Percentiles rank a stretch among this genome's conserved stretches.
Evolutionary conservation across 1,140 invertebrate species (phyloP).

Genomic region (Bactericera cockerelli): DNA sequence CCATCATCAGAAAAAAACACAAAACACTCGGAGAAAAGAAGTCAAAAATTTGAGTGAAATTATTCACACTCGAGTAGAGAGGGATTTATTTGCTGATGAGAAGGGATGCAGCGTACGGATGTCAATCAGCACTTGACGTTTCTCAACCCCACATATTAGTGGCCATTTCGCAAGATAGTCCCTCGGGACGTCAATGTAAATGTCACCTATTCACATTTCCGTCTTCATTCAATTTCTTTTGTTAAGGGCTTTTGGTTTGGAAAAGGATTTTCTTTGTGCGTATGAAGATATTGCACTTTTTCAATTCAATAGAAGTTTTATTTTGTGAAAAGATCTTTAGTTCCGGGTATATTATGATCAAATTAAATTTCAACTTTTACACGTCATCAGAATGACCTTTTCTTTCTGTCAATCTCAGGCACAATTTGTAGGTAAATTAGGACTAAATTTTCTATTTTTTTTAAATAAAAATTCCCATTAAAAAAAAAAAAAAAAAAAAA

Average conservation of each 20-base stretch:
- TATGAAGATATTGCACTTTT: neutral
- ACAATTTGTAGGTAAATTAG: too few species aligned
- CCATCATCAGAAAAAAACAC: too few species aligned
- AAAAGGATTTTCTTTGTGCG: too few species aligned
- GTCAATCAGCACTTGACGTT: conserved; percentile 8
- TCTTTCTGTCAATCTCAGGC: too few species aligned
- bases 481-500: too few species aligned
- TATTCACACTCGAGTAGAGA: neutral
- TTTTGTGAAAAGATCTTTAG: neutral
- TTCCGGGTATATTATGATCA: too few species aligned
- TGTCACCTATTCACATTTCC: neutral
- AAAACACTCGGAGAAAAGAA: neutral
- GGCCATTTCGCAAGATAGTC: neutral
- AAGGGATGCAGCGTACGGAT: neutral
- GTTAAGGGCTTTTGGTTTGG: too few species aligned
- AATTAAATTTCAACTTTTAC: too few species aligned
- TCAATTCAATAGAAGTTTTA: neutral
- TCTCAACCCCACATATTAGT: neutral
- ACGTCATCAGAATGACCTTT: too few species aligned
- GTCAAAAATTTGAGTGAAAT: neutral
- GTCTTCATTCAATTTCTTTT: too few species aligned
- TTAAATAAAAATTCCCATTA: too few species aligned
- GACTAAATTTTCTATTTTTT: too few species aligned
- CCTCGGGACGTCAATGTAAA: conserved; percentile 3
- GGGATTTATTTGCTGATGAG: neutral